Evolutionary conservation across 2,888 invertebrate genomes (phyloP), one percentile per base, ranked within the genome.

Genomic region (Phrixothrix hirtus): DNA sequence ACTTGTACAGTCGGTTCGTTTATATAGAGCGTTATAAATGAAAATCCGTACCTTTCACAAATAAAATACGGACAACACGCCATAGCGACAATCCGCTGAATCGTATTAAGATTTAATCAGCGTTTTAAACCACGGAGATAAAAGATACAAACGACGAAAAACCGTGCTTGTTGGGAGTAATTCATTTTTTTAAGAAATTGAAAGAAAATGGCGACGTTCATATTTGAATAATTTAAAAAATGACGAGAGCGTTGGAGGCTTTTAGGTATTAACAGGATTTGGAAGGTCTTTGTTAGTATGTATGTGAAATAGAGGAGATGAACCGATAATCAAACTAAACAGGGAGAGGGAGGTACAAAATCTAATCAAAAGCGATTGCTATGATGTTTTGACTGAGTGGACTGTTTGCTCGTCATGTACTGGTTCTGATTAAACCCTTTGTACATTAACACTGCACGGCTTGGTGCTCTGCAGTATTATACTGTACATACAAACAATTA

Each of bases 351-450:
- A 65, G 67, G 65, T 66, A 60, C 67, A 68, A 74, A 75, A 75
- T 75, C 73, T 74, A 75, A 75, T 75, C 75, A 74, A 74, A 74
- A 74, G 70, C 72, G 72, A 74, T 73, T 74, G 72, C 73, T 73
- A 73, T 75, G 72, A 73, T 74, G 74, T 75, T 75, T 75, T 74
- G 73, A 74, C 74, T 73, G 71, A 67, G 65, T 66, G 67, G 65
- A 65, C 65, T 73, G 70, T 74, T 73, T 74, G 69, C 68, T 63
- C 70, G 56, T 59, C 58, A 58, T 61, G 60, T 63, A 63, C 63
- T 57, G 64, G 59, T 63, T 54, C 64, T 67, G 67, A 68, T 68
- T 66, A 67, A 68, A 68, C 63, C 66, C 68, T 66, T 68, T 68
- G 66, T 68, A 63, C 64, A 66, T 65, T 64, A 65, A 44, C 55